A percentile compares a stretch with the other conserved stretches of the same genome.
phyloP scores from a whole-genome alignment of 2,888 invertebrate genomes.

The Aphodius sticticus region DNA sequence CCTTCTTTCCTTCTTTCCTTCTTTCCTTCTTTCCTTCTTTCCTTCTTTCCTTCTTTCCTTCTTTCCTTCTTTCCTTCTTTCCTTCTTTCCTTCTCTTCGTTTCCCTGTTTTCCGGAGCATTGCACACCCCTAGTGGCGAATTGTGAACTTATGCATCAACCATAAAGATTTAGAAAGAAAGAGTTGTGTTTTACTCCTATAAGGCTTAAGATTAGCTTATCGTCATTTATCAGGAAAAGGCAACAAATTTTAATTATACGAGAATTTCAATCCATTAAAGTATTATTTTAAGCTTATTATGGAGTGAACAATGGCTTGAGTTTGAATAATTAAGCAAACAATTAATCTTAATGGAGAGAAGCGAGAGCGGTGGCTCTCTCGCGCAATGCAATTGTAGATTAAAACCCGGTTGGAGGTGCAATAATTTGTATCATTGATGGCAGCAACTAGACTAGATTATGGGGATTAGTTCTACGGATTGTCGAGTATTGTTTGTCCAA shows the following conservation, averaged over 20 bases:
- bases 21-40: slow-evolving; percentile 59
- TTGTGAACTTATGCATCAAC: too few species aligned
- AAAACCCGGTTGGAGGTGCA: not conserved
- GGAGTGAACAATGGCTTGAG: not conserved
- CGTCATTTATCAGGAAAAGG: not conserved
- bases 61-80: slow-evolving; percentile 56
- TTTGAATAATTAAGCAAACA: slow-evolving; percentile 4
- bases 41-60: slow-evolving; percentile 44
- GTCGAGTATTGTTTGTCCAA: not conserved
- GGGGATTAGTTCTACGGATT: not conserved
- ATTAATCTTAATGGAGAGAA: not conserved
- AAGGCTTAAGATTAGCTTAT: too few species aligned
- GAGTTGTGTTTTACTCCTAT: too few species aligned
- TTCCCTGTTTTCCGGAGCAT: too few species aligned
- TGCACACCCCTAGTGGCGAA: too few species aligned
- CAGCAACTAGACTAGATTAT: not conserved
- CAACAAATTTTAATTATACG: not conserved
- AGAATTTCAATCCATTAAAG: not conserved
- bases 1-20: slow-evolving; percentile 56
- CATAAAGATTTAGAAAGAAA: too few species aligned
- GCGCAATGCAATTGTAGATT: not conserved
- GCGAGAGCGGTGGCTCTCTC: not conserved
- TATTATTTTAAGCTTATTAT: not conserved
- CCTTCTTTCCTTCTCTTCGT: slow-evolving; percentile 55
- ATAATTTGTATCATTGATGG: not conserved